Base-by-base conservation (phyloP, 2,888 invertebrate genomes). In the Nysson spinosus region DNA sequence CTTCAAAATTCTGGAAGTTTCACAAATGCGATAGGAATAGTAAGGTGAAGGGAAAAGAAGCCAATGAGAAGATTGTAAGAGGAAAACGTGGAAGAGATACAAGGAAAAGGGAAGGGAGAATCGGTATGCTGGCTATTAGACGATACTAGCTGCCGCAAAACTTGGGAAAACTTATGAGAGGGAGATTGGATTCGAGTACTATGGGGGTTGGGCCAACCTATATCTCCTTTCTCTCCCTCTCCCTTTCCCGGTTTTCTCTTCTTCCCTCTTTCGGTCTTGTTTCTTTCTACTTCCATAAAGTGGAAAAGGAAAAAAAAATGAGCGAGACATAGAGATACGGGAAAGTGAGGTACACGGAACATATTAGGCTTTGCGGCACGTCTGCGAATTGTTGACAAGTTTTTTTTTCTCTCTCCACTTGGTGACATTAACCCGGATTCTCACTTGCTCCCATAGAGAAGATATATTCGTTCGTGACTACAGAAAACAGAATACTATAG, bases 151-250 rank as follows among this genome's bases (percentile, higher is more conserved):
- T 75, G 73, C 74, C 71, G 78, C 69, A 69, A 79, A 85, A 84
- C 78, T 84, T 79, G 70, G 61, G 62, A 61, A 75, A 83, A 84
- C 81, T 85, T 82, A 83, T 82, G 80, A 80, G 83, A 85, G 80
- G 81, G 64, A 80, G 69, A 83, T 84, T 82, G 82, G 77, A 71
- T 76, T 77, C 69, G 78, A 78, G 67, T 68, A 73, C 55, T 71
- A 62, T 44, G 46, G 64, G 60, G 63, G 58, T 55, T 70, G 63
- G 66, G 49, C 55, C 61, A 55, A 22, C 64, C 60, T 56, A 28
- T 35, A 50, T 42, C 44, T 35, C n/a, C n/a, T 52, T 32, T 17
- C 16, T 50, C 22, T 14, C 22, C 4, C 30, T 20, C 39, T 17
- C 6, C 37, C 32, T 9, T 22, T 17, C 24, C 22, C 26, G 7